Percentiles rank a stretch among this genome's conserved stretches.
Conservation (phyloP, 2,888 invertebrate genomes). For the Xanthia icteritia region DNA sequence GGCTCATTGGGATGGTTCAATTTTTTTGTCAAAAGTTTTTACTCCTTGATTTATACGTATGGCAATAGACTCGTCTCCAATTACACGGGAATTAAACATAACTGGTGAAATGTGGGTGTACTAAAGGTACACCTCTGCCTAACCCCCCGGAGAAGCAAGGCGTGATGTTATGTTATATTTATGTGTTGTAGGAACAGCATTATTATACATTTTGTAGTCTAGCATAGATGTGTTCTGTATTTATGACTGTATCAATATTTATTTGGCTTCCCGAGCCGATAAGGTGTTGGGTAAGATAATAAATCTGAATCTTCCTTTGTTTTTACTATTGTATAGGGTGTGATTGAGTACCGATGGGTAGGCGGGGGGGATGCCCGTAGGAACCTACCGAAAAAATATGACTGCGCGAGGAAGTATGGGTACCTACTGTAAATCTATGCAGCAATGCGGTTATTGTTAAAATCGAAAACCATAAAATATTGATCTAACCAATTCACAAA, state of each 20-base stretch:
- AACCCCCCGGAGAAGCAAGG: too few relatives aligned
- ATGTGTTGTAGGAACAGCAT: too few relatives aligned
- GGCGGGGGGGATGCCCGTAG: background rate
- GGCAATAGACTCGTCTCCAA: too few relatives aligned
- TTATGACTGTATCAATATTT: conserved; percentile 59
- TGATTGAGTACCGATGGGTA: conserved; percentile 29
- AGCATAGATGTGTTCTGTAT: conserved; percentile 42
- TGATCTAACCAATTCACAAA: background rate
- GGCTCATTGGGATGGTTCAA: too few relatives aligned
- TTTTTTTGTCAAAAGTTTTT: too few relatives aligned
- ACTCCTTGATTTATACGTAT: too few relatives aligned
- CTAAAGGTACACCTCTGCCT: too few relatives aligned
- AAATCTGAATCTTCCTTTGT: conserved; percentile 43
- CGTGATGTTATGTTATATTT: too few relatives aligned
- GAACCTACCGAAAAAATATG: background rate
- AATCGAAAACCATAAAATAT: too few relatives aligned
- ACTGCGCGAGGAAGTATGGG: background rate
- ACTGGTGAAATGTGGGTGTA: too few relatives aligned
- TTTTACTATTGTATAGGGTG: conserved; percentile 17
- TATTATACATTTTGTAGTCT: conserved; percentile 16
- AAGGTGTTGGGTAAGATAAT: conserved; percentile 33
- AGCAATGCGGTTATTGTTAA: background rate
- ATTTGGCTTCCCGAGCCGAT: conserved; percentile 19
- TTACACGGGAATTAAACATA: too few relatives aligned
- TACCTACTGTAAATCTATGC: background rate